Percentiles rank a stretch among this genome's conserved stretches.
phyloP scores from a whole-genome alignment of 2,797 vertebrate species.

The Protosalanx chinensis region DNA sequence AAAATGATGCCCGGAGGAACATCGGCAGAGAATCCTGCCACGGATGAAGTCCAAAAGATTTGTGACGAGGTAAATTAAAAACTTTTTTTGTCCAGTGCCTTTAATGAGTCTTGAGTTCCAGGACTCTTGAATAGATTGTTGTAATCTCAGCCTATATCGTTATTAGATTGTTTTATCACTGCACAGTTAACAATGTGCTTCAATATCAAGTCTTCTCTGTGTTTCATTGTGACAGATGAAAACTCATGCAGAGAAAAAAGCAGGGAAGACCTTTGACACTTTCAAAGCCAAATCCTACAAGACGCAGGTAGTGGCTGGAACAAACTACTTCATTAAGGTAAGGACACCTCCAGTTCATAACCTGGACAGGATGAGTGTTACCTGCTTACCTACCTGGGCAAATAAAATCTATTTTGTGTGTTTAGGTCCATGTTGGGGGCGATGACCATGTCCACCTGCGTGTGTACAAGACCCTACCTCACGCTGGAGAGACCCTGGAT shows the following conservation, averaged over 20 bases:
- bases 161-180: background rate
- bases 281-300: conserved; percentile 72
- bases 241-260: conserved; percentile 64
- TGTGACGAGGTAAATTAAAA: conserved; percentile 65
- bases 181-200: background rate
- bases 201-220: no score
- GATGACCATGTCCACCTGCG: conserved; percentile 70
- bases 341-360: background rate
- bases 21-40: conserved; percentile 31
- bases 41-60: conserved; percentile 69
- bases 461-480: conserved; percentile 65
- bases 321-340: conserved; percentile 80
- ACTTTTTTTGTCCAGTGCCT: background rate
- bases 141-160: background rate
- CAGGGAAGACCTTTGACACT: conserved; percentile 62
- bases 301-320: conserved; percentile 76
- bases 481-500: conserved; percentile 23
- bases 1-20: conserved; percentile 70
- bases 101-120: background rate
- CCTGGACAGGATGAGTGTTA: background rate
- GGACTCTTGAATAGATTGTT: background rate
- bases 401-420: background rate
- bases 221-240: conserved; percentile 71
- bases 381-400: background rate
- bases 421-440: conserved; percentile 73